Conservation (phyloP, 1,140 invertebrate genomes). For the Drosophila jambulina region DNA sequence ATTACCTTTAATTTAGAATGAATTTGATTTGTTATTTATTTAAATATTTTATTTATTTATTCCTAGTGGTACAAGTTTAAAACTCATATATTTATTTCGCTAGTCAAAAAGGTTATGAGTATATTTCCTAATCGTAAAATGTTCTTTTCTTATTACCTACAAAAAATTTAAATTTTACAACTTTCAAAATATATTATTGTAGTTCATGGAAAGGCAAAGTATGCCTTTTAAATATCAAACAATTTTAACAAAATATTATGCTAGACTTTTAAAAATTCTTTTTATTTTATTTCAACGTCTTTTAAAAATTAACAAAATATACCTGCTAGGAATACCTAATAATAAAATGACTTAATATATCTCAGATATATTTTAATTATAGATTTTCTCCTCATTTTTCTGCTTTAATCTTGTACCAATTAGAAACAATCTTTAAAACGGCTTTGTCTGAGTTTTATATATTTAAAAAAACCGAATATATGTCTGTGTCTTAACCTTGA, state of each 20-base stretch:
- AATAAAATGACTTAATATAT: not conserved
- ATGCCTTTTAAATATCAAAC: not conserved
- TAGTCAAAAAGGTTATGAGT: too few species aligned
- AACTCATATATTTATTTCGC: too few species aligned
- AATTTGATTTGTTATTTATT: not conserved
- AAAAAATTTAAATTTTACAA: too few species aligned
- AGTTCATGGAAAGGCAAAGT: not conserved
- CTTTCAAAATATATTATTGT: too few species aligned
- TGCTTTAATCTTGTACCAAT: not conserved
- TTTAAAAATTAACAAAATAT: not conserved
- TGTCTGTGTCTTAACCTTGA: slow-evolving; percentile 18
- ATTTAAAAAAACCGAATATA: not conserved
- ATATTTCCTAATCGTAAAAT: too few species aligned
- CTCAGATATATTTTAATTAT: not conserved
- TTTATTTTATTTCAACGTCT: not conserved
- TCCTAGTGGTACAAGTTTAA: not conserved
- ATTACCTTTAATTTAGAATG: not conserved
- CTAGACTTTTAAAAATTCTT: too few species aligned
- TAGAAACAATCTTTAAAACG: not conserved
- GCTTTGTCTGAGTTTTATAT: not conserved
- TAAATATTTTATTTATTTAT: too few species aligned
- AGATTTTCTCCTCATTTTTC: not conserved
- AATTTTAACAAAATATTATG: too few species aligned
- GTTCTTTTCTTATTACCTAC: too few species aligned
- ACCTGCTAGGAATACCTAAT: not conserved